These are phyloP conservation scores for Cryptops parisi DNA, from an alignment of 2,888 invertebrate species.

Conservation along the genomic window DNA sequence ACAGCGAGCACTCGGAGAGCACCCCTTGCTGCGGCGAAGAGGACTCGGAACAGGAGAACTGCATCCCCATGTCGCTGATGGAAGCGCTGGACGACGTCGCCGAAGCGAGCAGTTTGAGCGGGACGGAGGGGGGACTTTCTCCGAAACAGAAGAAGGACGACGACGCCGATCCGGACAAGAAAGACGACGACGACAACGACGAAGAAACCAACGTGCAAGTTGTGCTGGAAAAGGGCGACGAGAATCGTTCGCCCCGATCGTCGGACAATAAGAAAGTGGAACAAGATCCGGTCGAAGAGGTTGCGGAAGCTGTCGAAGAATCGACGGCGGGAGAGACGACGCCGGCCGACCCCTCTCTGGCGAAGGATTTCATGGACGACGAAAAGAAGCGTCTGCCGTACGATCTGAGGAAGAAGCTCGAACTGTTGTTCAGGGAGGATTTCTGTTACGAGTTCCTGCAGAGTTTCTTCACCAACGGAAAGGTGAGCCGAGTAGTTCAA, in stretches of 20 bases:
- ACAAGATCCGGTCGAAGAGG: background rate
- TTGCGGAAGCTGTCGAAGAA: background rate
- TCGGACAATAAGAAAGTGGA: background rate
- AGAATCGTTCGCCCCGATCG: background rate
- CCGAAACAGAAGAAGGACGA: background rate
- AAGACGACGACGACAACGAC: background rate
- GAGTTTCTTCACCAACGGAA: conserved; percentile 24
- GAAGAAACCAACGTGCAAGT: background rate
- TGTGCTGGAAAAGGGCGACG: background rate
- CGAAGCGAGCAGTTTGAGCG: conserved; percentile 8
- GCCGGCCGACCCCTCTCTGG: background rate
- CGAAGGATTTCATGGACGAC: conserved; percentile 5
- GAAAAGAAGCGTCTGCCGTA: conserved; percentile 12
- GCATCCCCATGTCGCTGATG: conserved; percentile 8
- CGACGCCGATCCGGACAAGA: no score
- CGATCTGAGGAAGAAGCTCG: conserved; percentile 18
- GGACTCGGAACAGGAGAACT: conserved; percentile 10
- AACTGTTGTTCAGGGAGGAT: conserved; percentile 19
- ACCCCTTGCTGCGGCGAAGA: conserved; percentile 3
- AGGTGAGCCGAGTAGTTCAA: no score
- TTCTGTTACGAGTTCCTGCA: conserved; percentile 26
- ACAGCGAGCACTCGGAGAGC: conserved; percentile 9
- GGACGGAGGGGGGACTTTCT: background rate
- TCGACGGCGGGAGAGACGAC: background rate
- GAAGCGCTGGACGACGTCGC: conserved; percentile 8